phyloP scores from a whole-genome alignment of 64 coral and sea anemone species.

The Montipora cactus region DNA sequence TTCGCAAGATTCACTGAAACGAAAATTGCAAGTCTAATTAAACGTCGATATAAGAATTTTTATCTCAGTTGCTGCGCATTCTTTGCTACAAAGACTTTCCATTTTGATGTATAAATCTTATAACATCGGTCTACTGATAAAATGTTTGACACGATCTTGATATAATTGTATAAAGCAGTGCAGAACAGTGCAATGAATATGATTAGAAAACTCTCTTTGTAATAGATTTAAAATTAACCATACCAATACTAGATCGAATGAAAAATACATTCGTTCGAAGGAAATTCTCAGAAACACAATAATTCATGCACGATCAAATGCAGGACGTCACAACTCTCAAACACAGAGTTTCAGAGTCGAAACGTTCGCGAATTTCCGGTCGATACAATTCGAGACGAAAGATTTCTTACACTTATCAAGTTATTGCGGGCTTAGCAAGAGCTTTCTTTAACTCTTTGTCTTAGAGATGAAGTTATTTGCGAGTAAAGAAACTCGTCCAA shows the following conservation, averaged over 20 bases:
- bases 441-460: neutral
- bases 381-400: neutral
- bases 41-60: too few species aligned
- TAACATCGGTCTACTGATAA: slow-evolving; percentile 3
- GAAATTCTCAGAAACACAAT: neutral
- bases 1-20: neutral
- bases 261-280: neutral
- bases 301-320: slow-evolving; percentile 31
- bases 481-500: slow-evolving; percentile 16
- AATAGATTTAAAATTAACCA: neutral
- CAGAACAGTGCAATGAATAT: neutral
- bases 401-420: neutral
- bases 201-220: neutral
- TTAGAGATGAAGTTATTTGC: neutral
- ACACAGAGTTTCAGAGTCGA: neutral
- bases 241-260: neutral
- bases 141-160: neutral
- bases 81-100: neutral
- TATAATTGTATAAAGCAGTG: too few species aligned
- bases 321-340: neutral
- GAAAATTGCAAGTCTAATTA: neutral
- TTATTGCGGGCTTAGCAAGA: neutral
- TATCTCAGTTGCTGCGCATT: neutral
- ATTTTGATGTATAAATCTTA: neutral
- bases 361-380: slow-evolving; percentile 37